Conservation (phyloP, 2,888 invertebrate species). For the Galerucella nymphaeae region DNA sequence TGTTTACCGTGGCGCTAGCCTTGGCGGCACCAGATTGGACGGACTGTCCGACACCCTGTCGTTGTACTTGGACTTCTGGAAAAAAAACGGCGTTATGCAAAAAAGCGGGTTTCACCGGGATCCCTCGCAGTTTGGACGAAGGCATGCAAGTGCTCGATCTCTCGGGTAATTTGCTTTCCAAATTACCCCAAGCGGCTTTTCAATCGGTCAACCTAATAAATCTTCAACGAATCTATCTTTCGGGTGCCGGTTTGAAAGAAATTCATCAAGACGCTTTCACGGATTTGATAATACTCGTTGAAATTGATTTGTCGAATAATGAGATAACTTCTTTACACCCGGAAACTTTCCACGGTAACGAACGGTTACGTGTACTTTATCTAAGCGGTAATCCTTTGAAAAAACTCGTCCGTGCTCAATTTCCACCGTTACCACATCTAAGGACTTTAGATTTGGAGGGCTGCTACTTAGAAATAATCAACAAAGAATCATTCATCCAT, state of each 20-base stretch:
- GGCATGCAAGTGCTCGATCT: conserved; percentile 89
- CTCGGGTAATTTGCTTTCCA: conserved; percentile 81
- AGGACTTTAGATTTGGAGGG: conserved; percentile 83
- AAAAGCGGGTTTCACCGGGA: conserved; percentile 81
- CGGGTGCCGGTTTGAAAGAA: conserved; percentile 79
- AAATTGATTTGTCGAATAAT: conserved; percentile 89
- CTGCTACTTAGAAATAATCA: conserved; percentile 80
- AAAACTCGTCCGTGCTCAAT: conserved; percentile 79
- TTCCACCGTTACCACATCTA: conserved; percentile 84
- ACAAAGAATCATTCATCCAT: conserved; percentile 81
- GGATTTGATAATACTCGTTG: conserved; percentile 85
- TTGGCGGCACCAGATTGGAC: conserved; percentile 83
- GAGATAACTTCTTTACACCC: conserved; percentile 78
- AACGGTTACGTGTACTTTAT: conserved; percentile 80
- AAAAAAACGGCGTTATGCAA: conserved; percentile 90
- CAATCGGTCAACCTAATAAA: conserved; percentile 82
- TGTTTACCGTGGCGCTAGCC: conserved; percentile 64
- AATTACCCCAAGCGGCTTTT: conserved; percentile 82
- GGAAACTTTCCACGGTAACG: conserved; percentile 86
- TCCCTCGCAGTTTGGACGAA: conserved; percentile 77
- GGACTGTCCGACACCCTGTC: conserved; percentile 86
- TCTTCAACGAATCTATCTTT: conserved; percentile 84
- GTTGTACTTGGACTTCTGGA: conserved; percentile 92
- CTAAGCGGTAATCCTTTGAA: conserved; percentile 86
- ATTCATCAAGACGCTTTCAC: conserved; percentile 88